phyloP scores from a whole-genome alignment of 2,797 vertebrate genomes.

The Xerus rutilus region DNA sequence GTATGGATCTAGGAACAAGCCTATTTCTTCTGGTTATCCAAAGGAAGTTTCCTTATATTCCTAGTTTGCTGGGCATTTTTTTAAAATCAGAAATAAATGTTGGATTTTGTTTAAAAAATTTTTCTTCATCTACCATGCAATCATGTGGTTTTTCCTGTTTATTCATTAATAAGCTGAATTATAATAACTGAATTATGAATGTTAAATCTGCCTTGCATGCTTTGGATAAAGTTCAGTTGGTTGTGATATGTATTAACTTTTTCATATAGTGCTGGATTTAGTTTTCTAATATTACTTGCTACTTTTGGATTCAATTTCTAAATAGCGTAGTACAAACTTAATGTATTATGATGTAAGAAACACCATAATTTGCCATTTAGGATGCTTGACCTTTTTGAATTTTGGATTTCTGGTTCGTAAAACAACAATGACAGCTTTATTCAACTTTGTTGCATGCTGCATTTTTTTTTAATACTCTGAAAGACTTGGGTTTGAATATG shows the following conservation, averaged over 20 bases:
- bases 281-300: too few species aligned
- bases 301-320: too few species aligned
- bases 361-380: not conserved
- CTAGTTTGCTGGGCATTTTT: not conserved
- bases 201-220: not conserved
- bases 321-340: not conserved
- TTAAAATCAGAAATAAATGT: not conserved
- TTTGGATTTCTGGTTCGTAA: conserved; percentile 24
- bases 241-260: not conserved
- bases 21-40: not conserved
- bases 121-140: too few species aligned
- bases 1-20: not conserved
- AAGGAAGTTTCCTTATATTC: too few species aligned
- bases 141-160: not conserved
- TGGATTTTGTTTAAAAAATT: not conserved
- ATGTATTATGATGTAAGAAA: not conserved
- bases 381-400: not conserved
- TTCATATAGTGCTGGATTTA: too few species aligned
- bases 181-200: too few species aligned
- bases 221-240: not conserved
- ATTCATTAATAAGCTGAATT: not conserved
- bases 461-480: not conserved
- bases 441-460: not conserved
- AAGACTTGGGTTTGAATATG: not conserved
- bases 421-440: not conserved